Conservation (phyloP, 1,140 invertebrate species). For the Myzus persicae region DNA sequence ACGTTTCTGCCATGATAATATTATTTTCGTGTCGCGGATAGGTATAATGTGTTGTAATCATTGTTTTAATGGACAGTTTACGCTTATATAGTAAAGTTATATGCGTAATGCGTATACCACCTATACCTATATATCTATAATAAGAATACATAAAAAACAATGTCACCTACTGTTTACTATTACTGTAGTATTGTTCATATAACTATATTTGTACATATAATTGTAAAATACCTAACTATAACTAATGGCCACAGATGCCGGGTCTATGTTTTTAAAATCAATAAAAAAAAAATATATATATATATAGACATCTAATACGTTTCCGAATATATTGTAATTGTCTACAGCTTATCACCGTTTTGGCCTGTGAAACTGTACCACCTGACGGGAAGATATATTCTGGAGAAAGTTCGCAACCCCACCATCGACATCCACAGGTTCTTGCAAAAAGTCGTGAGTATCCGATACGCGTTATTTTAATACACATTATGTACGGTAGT, state of each 20-base stretch:
- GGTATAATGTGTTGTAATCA: background rate
- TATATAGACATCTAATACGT: too few species aligned
- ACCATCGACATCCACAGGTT: slow-evolving; percentile 75
- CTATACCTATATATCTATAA: too few species aligned
- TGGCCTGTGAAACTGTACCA: slow-evolving; percentile 75
- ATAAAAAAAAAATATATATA: too few species aligned
- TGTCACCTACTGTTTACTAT: too few species aligned
- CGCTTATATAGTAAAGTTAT: background rate
- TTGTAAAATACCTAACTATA: too few species aligned
- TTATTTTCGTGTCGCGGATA: background rate
- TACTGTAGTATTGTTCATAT: too few species aligned
- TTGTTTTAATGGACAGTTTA: background rate
- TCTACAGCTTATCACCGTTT: slow-evolving; percentile 67
- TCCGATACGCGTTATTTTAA: background rate
- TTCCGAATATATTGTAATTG: slow-evolving; percentile 34
- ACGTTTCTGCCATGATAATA: background rate
- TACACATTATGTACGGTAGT: background rate
- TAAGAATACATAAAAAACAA: too few species aligned
- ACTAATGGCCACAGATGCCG: too few species aligned
- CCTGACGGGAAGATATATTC: slow-evolving; percentile 73
- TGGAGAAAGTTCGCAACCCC: slow-evolving; percentile 77
- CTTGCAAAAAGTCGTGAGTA: slow-evolving; percentile 79
- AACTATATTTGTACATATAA: too few species aligned
- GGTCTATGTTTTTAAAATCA: too few species aligned
- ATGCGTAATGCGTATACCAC: too few species aligned